These are phyloP conservation scores for Perithous albicinctus DNA, from an alignment of 2,888 invertebrate species.

Conservation along the genomic window DNA sequence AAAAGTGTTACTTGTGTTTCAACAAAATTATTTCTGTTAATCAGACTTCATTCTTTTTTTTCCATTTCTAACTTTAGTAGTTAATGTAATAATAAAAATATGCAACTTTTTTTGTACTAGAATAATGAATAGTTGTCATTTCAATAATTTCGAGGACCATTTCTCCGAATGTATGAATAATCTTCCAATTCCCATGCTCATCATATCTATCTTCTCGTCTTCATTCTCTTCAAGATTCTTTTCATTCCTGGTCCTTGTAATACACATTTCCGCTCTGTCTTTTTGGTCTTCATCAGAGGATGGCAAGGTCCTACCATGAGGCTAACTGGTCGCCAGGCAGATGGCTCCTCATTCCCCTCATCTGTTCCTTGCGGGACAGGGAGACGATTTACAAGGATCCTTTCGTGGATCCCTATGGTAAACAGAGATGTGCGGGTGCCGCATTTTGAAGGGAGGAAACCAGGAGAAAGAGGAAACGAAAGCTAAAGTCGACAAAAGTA, in stretches of 20 bases:
- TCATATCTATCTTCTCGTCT: background rate
- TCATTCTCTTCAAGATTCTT: conserved; percentile 8
- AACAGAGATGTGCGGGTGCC: conserved; percentile 58
- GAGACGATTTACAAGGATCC: conserved; percentile 66
- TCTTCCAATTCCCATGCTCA: background rate
- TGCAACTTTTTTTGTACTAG: no score
- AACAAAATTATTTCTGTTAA: no score
- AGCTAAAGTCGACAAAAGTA: conserved; percentile 20
- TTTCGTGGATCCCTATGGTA: conserved; percentile 60
- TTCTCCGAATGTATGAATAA: no score
- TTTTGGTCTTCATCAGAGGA: conserved; percentile 30
- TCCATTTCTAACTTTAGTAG: no score
- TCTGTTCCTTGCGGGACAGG: conserved; percentile 15
- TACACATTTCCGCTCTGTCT: conserved; percentile 12
- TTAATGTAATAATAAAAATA: no score
- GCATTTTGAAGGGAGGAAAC: conserved; percentile 32
- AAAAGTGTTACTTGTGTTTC: no score
- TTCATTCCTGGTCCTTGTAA: conserved; percentile 8
- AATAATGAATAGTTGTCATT: no score
- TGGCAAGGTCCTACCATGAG: conserved; percentile 12
- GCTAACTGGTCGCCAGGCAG: conserved; percentile 55
- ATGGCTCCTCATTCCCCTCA: conserved; percentile 60
- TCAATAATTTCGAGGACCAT: no score
- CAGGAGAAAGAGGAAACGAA: conserved; percentile 21
- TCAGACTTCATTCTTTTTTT: no score